Evolutionary conservation across 2,888 invertebrate species (phyloP).

Genomic region (Netelia melanura): DNA sequence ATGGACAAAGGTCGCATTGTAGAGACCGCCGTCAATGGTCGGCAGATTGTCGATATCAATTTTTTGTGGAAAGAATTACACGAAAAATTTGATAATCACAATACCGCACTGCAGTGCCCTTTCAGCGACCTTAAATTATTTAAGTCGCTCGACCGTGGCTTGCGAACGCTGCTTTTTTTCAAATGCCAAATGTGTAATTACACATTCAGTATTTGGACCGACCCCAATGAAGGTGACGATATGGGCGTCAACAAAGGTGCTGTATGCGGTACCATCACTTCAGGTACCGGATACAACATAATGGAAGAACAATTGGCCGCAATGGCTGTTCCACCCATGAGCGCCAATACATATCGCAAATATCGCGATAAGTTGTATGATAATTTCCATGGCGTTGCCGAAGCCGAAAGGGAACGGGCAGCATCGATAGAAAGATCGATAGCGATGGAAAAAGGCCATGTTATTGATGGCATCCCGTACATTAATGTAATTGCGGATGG

Average conservation of each 20-base stretch:
- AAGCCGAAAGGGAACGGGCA: neutral
- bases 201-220: constrained; percentile 4
- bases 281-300: constrained; percentile 37
- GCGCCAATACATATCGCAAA: neutral
- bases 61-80: too few relatives aligned
- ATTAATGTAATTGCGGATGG: constrained; percentile 58
- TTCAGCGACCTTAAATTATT: constrained; percentile 12
- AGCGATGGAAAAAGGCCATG: neutral
- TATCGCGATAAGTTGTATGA: constrained; percentile 3
- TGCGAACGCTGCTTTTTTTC: constrained; percentile 36
- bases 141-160: constrained; percentile 10
- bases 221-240: neutral
- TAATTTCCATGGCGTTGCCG: neutral
- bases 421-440: neutral
- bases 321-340: too few relatives aligned
- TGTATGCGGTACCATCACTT: constrained; percentile 46
- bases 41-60: too few relatives aligned
- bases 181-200: constrained; percentile 28
- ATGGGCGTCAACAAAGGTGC: constrained; percentile 39
- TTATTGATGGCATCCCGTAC: constrained; percentile 21
- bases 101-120: too few relatives aligned
- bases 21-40: too few relatives aligned
- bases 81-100: too few relatives aligned
- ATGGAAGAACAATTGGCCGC: too few relatives aligned
- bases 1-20: too few relatives aligned